Conservation (phyloP, 2,797 vertebrate species). For the Adrianichthys oophorus region DNA sequence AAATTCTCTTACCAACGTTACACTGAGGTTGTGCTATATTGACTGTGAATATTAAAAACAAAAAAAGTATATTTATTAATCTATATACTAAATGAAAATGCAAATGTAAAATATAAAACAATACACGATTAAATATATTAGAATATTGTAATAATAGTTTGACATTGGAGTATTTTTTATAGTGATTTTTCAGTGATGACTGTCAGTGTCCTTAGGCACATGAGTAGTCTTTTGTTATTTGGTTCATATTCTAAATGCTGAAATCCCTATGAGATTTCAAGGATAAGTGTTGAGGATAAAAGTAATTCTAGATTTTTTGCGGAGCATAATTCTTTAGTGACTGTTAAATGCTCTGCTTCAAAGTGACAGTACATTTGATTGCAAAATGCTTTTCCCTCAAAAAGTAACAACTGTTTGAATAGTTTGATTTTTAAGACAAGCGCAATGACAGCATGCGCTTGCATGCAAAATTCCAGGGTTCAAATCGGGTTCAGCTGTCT, state of each 20-base stretch:
- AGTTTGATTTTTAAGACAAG: background rate
- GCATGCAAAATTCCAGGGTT: conserved; percentile 63
- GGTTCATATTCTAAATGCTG: no score
- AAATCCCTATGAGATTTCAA: no score
- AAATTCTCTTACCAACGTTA: conserved; percentile 39
- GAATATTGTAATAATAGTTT: no score
- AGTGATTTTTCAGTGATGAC: no score
- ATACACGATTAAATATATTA: no score
- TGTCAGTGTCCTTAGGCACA: no score
- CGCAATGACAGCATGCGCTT: background rate
- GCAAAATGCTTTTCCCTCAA: background rate
- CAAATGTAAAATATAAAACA: background rate
- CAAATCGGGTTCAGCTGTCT: conserved; percentile 60
- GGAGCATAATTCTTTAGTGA: background rate
- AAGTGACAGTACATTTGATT: background rate
- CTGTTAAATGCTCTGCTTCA: background rate
- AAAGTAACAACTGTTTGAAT: background rate
- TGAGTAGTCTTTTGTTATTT: no score
- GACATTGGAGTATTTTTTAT: no score
- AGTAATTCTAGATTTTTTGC: background rate
- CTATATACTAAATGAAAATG: background rate
- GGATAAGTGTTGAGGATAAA: background rate
- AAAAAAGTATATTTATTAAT: background rate
- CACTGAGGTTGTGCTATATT: conserved; percentile 16
- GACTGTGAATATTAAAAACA: background rate